Evolutionary conservation across 2,113 vertebrate species (phyloP).

Genomic region (Zosterops borbonicus): DNA sequence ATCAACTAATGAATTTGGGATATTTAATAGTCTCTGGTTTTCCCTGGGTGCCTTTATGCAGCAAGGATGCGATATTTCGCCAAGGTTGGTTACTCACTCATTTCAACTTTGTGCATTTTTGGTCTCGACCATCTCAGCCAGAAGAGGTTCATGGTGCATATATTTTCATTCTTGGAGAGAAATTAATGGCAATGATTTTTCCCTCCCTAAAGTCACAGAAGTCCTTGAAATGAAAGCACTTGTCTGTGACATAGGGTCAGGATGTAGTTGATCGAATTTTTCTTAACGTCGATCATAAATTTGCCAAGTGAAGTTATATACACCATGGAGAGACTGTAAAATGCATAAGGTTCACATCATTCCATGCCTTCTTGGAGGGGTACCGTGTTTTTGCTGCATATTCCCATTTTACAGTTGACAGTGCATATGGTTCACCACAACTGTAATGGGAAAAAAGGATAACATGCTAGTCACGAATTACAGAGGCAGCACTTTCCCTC

Average conservation of each 20-base stretch:
- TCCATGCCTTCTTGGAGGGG: conserved; percentile 89
- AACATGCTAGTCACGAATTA: neutral
- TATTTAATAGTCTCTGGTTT: conserved; percentile 99
- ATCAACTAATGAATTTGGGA: conserved; percentile 99
- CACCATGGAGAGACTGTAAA: conserved; percentile 80
- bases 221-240: conserved; percentile 25
- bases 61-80: conserved; percentile 99
- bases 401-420: conserved; percentile 83
- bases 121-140: conserved; percentile 73
- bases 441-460: conserved; percentile 83
- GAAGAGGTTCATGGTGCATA: conserved; percentile 76
- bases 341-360: conserved; percentile 82
- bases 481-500: neutral
- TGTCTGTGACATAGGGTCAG: neutral
- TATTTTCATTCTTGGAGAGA: conserved; percentile 73
- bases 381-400: conserved; percentile 95
- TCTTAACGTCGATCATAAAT: conserved; percentile 40
- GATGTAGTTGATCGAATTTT: conserved; percentile 41
- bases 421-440: conserved; percentile 63
- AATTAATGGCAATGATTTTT: conserved; percentile 5
- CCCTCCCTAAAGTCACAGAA: neutral
- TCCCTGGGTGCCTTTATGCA: conserved; percentile 99
- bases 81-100: conserved; percentile 90
- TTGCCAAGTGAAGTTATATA: conserved; percentile 76
- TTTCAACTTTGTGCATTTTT: conserved; percentile 85